Evolutionary conservation across 1,140 invertebrate genomes (phyloP), one percentile per base, ranked within the genome.

Genomic region (Oscheius sp.): DNA sequence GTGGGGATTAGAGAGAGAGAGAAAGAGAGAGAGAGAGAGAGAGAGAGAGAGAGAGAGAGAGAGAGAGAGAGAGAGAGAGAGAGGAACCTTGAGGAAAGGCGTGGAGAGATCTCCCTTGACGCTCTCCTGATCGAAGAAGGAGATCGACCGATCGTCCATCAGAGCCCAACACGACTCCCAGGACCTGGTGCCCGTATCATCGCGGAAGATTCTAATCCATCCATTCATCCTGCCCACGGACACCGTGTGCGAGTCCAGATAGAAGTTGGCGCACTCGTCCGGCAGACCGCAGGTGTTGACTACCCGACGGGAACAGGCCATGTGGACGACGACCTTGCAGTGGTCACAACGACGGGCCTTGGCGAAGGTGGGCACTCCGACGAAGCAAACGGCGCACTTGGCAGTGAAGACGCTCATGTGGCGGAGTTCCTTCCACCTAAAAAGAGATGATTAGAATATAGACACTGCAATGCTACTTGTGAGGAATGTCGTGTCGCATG

Each of bases 401-500:
- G 58, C 32, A 13, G 36, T 58, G 38, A 69, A 49, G 2, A 73
- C 45, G 7, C 49, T 32, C 3, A 69, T 18, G 31, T 68, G 58
- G n/a, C 69, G 69, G 34, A 52, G 38, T 1, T 59, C 65, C 13
- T 73, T 73, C 71, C 71, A 73, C 28, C 63, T 45, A 38, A 59
- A 59, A 59, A 59, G 20, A 23, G 23, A 1, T 59, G 13, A 23
- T 59, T 59, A 59, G 55, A 59, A 23, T 23, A 13, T 15, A 59
- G 23, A 59, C 20, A 15, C 13, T 59, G 13, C 29, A 42, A 0
- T 1, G n/a, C n/a, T 31, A 59, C 61, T 65, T 71, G 61, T 73
- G 71, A 29, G 71, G 71, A 68, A 73, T 73, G 18, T 73, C 71
- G 29, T 73, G 71, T 4, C 71, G 29, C 71, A 73, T 73, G n/a